Base-by-base conservation (phyloP, 2,888 invertebrate species). In the Sialis fuliginosa region DNA sequence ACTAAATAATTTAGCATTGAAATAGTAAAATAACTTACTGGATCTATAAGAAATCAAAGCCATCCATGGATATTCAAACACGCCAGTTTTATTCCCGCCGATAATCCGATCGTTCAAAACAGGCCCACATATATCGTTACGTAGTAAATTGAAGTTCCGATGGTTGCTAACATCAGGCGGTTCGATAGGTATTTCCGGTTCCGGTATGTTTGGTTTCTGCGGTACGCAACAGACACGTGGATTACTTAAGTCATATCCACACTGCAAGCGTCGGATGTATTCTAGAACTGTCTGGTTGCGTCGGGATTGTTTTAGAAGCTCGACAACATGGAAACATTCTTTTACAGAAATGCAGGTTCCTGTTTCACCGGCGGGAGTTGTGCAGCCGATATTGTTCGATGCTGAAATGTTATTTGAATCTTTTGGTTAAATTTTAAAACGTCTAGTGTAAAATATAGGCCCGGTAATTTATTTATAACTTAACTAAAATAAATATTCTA, bases 21-120 rank as follows among this genome's bases (percentile, higher is more conserved):
- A n/a, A n/a, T n/a, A n/a, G n/a, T n/a, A n/a, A n/a, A n/a, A n/a
- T n/a, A n/a, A 51, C 6, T 47, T 34, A 50, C 61, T 54, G 35
- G 57, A 59, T 10, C 58, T 52, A 51, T 82, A 85, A 1, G 74
- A 71, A n/a, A 85, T 58, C 2, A 83, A 63, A 0, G 77, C 81
- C 80, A 84, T 78, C 83, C 83, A 85, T 0, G 84, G 84, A 62
- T 75, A 81, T 54, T 83, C 78, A 39, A 69, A 72, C 5, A 81
- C 58, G 1, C 60, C 61, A 0, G 83, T 77, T 48, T 68, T 63
- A 42, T 74, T 69, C 0, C 83, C 84, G 3, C 74, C 72, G 30
- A 72, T 64, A 42, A 85, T 74, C 54, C 74, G 72, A 41, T 71
- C 66, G 6, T 65, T 61, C 8, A 68, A 66, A 6, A 72, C 57